Evolutionary conservation across 2,797 vertebrate genomes (phyloP), one percentile per base, ranked within the genome.

Genomic region (Muraenolepis orangiensis): DNA sequence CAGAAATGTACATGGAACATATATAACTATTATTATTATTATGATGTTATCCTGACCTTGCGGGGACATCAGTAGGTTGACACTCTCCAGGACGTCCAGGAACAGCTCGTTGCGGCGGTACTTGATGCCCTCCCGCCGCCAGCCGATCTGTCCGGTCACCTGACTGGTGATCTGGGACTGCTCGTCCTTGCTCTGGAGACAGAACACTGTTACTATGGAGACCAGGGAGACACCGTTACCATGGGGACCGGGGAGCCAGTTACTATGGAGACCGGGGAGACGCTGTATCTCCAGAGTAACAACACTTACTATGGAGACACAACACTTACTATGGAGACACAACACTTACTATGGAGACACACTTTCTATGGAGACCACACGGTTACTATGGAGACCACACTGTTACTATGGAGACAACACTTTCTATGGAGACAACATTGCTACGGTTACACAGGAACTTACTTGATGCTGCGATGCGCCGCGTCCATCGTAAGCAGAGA

Each of bases 101-200:
- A 96, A 96, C 40, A 97, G 94, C 64, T 96, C 95, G 5, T 96
- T 96, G 29, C 95, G 93, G 23, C 96, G 94, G 57, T 96, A 96
- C 57, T 96, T 96, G 88, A 97, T 96, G 72, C 96, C 95, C 84
- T 96, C 96, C 5, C 95, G 94, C 80, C 95, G 91, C 95, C 95
- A 96, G 74, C 96, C 95, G 14, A 97, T 97, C 89, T 97, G 95
- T 26, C 95, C 96, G 0, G 95, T 96, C 84, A 97, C 95, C 86
- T 97, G 96, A 84, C 95, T 96, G 42, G 95, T 96, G 91, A 97
- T 97, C 92, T 96, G 96, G 61, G 95, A 95, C 85, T 96, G 95
- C 51, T 96, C 95, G 85, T 96, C 96, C 85, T 96, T 96, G 68
- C 95, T 96, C 95, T 96, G 79, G 7, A 18, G 61, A 38, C 3